A percentile compares a stretch with the other conserved stretches of the same genome.
Conservation (phyloP, 1,140 invertebrate species). For the Pachypeltis micranthus region DNA sequence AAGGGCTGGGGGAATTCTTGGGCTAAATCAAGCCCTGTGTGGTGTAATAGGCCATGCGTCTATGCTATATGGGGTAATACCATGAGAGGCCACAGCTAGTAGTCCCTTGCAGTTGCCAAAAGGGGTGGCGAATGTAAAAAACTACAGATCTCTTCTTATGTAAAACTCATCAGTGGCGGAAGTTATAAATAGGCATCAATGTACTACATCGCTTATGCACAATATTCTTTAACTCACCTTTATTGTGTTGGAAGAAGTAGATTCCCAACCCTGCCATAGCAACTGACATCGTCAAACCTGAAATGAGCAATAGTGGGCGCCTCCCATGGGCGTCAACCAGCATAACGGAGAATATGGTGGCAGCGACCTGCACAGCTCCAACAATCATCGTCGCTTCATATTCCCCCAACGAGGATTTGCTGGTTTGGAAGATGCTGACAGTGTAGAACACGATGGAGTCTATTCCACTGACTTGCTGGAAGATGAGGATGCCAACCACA, state of each 20-base stretch:
- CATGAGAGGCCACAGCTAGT: too few species aligned
- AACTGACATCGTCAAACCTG: conserved; percentile 37
- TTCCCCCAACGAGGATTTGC: conserved; percentile 43
- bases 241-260: conserved; percentile 41
- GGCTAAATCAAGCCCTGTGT: too few species aligned
- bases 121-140: too few species aligned
- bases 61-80: too few species aligned
- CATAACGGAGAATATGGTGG: conserved; percentile 39
- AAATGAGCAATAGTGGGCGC: conserved; percentile 37
- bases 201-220: too few species aligned
- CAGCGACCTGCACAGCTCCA: conserved; percentile 41
- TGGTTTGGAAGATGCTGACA: conserved; percentile 47
- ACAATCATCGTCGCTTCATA: conserved; percentile 50
- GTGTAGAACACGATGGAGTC: conserved; percentile 60
- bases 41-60: too few species aligned
- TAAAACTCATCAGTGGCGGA: too few species aligned
- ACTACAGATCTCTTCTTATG: too few species aligned
- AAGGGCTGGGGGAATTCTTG: too few species aligned
- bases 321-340: conserved; percentile 44
- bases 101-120: too few species aligned
- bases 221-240: too few species aligned
- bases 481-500: conserved; percentile 40
- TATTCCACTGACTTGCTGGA: conserved; percentile 53
- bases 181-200: too few species aligned
- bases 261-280: conserved; percentile 41